Evolutionary conservation across 53 echinoderm and acorn worm species (phyloP).

Genomic region (Hippasteria phrygiana): DNA sequence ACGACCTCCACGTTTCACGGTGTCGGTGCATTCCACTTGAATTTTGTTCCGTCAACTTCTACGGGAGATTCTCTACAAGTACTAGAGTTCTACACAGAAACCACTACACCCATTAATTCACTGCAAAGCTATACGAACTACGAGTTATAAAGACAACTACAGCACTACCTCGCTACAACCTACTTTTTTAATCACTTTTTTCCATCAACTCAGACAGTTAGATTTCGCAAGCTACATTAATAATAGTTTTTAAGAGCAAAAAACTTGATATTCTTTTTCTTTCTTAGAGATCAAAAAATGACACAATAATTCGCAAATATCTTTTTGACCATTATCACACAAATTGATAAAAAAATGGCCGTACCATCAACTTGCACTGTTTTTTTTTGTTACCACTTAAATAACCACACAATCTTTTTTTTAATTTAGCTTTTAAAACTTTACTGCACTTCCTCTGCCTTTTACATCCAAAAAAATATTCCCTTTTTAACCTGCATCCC

Average conservation of each 20-base stretch:
- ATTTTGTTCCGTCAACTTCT: background rate
- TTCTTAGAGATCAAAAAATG: slow-evolving; percentile 51
- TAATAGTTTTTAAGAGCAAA: slow-evolving; percentile 59
- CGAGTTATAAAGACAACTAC: background rate
- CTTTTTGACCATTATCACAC: slow-evolving; percentile 61
- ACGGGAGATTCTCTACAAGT: slow-evolving; percentile 37
- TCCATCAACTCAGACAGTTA: slow-evolving; percentile 49
- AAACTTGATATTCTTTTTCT: slow-evolving; percentile 30
- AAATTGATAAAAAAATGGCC: slow-evolving; percentile 66
- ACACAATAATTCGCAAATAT: slow-evolving; percentile 64
- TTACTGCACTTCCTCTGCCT: slow-evolving; percentile 24
- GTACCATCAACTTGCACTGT: slow-evolving; percentile 63
- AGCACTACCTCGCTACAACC: slow-evolving; percentile 5
- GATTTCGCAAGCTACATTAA: slow-evolving; percentile 54
- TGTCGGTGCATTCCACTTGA: slow-evolving; percentile 23
- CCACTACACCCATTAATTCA: slow-evolving; percentile 37
- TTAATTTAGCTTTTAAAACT: slow-evolving; percentile 31
- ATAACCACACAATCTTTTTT: slow-evolving; percentile 59
- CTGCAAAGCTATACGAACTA: slow-evolving; percentile 54
- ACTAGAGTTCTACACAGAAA: slow-evolving; percentile 53
- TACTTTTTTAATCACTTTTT: background rate
- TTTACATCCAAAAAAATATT: slow-evolving; percentile 27
- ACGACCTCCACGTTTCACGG: slow-evolving; percentile 20
- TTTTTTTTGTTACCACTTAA: slow-evolving; percentile 55
- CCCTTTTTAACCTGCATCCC: background rate